These are phyloP conservation scores for Glossophaga mutica DNA, from an alignment of 2,797 vertebrate species.

Conservation along the genomic window DNA sequence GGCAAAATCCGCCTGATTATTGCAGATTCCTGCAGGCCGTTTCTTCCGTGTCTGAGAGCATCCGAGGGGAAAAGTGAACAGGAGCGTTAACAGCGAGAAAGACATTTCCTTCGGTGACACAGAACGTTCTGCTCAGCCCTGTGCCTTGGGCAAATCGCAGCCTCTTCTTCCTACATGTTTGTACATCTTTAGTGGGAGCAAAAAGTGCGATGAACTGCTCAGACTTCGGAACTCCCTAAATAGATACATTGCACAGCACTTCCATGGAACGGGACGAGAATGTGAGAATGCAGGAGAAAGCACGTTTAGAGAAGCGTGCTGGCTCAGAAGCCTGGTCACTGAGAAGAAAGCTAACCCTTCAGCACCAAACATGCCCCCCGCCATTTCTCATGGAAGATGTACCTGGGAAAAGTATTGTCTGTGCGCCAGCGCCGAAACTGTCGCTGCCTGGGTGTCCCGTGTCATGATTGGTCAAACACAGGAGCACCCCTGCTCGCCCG, in stretches of 20 bases:
- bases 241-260: conserved; percentile 28
- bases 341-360: not conserved
- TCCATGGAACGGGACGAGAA: conserved; percentile 7
- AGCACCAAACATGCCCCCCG: not conserved
- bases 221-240: conserved; percentile 47
- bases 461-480: not conserved
- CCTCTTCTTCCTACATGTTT: conserved; percentile 37
- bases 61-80: not conserved
- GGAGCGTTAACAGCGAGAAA: not conserved
- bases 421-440: not conserved
- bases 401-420: not conserved
- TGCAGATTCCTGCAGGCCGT: not conserved
- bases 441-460: not conserved
- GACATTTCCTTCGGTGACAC: not conserved
- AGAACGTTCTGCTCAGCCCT: not conserved
- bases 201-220: conserved; percentile 21
- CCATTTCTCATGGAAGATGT: not conserved
- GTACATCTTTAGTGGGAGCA: conserved; percentile 23
- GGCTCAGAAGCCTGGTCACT: not conserved
- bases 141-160: conserved; percentile 46
- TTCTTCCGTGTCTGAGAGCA: not conserved
- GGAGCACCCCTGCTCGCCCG: not conserved
- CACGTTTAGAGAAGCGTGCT: not conserved
- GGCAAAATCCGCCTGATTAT: not conserved
- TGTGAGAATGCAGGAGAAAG: not conserved